Percentiles rank a stretch among this genome's conserved stretches.
These are phyloP conservation scores for Seladonia tumulorum DNA, from an alignment of 2,888 invertebrate genomes.

Conservation along the genomic window DNA sequence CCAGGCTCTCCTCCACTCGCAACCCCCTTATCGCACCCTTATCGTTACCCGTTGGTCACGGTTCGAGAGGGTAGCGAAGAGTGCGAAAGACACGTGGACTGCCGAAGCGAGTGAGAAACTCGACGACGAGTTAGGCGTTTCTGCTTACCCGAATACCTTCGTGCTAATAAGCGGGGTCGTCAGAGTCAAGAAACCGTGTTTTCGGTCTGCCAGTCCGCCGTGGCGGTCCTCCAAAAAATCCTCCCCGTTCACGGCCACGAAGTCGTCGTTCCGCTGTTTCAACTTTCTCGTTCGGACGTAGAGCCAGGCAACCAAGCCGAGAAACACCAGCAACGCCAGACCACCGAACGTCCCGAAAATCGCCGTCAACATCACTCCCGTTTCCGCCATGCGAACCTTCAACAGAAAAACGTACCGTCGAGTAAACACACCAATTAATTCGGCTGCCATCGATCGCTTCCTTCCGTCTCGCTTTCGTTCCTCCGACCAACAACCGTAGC, in stretches of 20 bases:
- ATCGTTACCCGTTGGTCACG: not conserved
- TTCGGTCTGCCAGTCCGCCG: conserved; percentile 85
- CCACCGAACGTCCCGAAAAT: conserved; percentile 88
- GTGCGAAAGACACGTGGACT: not conserved
- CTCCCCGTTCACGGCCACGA: conserved; percentile 85
- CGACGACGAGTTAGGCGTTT: not conserved
- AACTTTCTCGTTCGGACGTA: conserved; percentile 86
- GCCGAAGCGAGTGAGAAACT: not conserved
- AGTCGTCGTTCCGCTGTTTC: conserved; percentile 86
- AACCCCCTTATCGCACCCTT: not conserved
- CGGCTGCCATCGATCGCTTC: not conserved
- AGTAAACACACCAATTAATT: conserved; percentile 17
- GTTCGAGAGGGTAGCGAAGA: not conserved
- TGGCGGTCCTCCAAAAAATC: conserved; percentile 80
- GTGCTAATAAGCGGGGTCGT: conserved; percentile 91
- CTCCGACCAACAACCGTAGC: not conserved
- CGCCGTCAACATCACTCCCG: conserved; percentile 87
- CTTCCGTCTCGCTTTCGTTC: not conserved
- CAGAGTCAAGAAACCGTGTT: conserved; percentile 88
- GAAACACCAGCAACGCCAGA: conserved; percentile 85
- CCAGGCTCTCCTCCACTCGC: not conserved
- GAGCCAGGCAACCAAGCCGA: conserved; percentile 86
- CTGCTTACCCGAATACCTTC: conserved; percentile 90
- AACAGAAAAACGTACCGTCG: conserved; percentile 68
- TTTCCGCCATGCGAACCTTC: conserved; percentile 87